phyloP scores from a whole-genome alignment of 1,140 invertebrate genomes.

The Leptinotarsa lineolata region DNA sequence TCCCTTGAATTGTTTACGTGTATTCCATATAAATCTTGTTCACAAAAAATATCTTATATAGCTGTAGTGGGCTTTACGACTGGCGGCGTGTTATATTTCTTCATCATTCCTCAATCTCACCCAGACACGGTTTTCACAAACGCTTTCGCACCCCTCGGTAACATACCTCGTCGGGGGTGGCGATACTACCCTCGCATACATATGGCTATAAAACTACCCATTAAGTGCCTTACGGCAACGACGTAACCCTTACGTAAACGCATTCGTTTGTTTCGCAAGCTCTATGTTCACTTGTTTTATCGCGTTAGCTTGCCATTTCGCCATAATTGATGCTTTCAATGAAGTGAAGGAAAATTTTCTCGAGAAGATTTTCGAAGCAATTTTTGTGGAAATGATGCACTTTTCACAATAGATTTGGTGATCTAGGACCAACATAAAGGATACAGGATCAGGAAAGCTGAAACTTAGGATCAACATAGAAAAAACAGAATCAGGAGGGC shows the following conservation, averaged over 20 bases:
- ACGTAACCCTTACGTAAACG: slow-evolving; percentile 5
- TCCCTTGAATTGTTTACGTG: slow-evolving; percentile 35
- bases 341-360: background rate
- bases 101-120: slow-evolving; percentile 45
- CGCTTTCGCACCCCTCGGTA: slow-evolving; percentile 8
- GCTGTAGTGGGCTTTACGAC: slow-evolving; percentile 37
- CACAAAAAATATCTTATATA: slow-evolving; percentile 27
- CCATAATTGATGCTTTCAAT: slow-evolving; percentile 10
- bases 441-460: too few relatives aligned
- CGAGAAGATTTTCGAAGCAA: background rate
- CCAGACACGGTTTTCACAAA: slow-evolving; percentile 33
- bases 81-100: slow-evolving; percentile 39
- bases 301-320: slow-evolving; percentile 7
- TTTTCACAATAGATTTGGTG: too few relatives aligned
- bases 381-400: background rate
- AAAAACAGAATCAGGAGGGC: too few relatives aligned
- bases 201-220: slow-evolving; percentile 8
- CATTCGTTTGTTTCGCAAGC: background rate
- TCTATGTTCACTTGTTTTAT: background rate
- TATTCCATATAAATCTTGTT: slow-evolving; percentile 39
- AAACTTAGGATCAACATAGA: too few relatives aligned
- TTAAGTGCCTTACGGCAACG: slow-evolving; percentile 12
- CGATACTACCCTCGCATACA: slow-evolving; percentile 5
- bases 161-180: background rate
- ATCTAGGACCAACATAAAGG: too few relatives aligned